Evolutionary conservation across 2,888 invertebrate genomes (phyloP).

Genomic region (Gibbula magus): DNA sequence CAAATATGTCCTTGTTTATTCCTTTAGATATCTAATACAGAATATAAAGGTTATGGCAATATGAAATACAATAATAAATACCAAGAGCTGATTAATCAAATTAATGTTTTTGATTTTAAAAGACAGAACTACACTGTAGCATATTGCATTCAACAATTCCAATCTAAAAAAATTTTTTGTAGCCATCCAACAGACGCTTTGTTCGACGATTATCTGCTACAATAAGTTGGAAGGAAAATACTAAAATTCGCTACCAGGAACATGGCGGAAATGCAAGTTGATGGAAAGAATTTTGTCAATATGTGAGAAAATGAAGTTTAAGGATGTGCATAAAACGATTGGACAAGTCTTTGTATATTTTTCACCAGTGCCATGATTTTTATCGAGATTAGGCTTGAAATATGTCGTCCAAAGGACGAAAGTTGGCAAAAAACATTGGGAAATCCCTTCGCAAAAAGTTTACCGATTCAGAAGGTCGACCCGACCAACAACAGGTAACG

Average conservation of each 20-base stretch:
- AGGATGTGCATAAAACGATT: constrained; percentile 18
- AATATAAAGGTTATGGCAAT: too few species aligned
- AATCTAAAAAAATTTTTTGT: neutral
- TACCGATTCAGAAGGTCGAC: constrained; percentile 35
- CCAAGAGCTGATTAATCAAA: too few species aligned
- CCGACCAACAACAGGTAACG: constrained; percentile 42
- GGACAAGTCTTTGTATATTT: neutral
- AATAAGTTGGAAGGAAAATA: neutral
- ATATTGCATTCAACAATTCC: too few species aligned
- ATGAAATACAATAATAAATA: too few species aligned
- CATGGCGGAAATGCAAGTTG: constrained; percentile 13
- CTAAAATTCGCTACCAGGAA: neutral
- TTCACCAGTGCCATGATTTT: constrained; percentile 28
- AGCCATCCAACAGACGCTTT: neutral
- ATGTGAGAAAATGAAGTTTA: constrained; percentile 2
- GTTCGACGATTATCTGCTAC: neutral
- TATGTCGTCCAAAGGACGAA: constrained; percentile 45
- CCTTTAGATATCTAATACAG: too few species aligned
- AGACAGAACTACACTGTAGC: too few species aligned
- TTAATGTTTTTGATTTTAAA: too few species aligned
- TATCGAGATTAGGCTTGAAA: neutral
- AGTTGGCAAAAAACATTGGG: constrained; percentile 41
- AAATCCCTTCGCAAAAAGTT: constrained; percentile 46
- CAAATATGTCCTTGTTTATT: too few species aligned
- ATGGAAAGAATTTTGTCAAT: constrained; percentile 15